Evolutionary conservation across 2,113 vertebrate genomes (phyloP), one percentile per base, ranked within the genome.

Genomic region (Mungos mungo): DNA sequence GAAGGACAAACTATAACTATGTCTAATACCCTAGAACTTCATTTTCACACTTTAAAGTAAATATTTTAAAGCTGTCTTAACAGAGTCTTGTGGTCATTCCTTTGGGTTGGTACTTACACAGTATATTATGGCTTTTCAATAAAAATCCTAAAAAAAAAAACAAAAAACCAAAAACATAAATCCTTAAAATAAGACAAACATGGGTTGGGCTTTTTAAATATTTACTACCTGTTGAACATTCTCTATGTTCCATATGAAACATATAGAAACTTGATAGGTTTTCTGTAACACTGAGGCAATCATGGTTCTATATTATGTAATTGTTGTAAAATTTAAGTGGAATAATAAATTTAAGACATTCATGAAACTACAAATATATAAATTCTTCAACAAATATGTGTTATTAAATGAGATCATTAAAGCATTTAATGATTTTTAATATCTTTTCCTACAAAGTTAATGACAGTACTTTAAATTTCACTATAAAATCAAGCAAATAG

Each of bases 1-100:
- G 97, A 98, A 98, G 96, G 97, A 98, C 96, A 88, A 96, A 95
- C 81, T 71, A 13, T 92, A 93, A 96, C 96, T 88, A 90, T 88
- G 88, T 72, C 76, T 96, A 96, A 96, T 95, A 96, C 52, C 21
- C 47, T 33, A 96, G 92, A 93, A 96, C 90, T 90, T 96, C 84
- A 88, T 96, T 94, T 95, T 89, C 86, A 47, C 2, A 29, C 54
- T 85, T 87, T 83, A 57, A 63, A 95, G 19, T 63, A 35, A 92
- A 50, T 54, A 60, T 21, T 41, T 97, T 94, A 66, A 96, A 84
- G 90, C 27, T 65, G 16, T 4, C 35, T 90, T 89, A 63, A 87
- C 68, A 76, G 80, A 90, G 33, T 69, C 27, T 27, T 82, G 2
- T 35, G 16, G 27, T 69, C 68, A 94, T 95, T 89, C n/a, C 35